Base-by-base conservation (phyloP, 2,797 vertebrate genomes). In the Coreius guichenoti region DNA sequence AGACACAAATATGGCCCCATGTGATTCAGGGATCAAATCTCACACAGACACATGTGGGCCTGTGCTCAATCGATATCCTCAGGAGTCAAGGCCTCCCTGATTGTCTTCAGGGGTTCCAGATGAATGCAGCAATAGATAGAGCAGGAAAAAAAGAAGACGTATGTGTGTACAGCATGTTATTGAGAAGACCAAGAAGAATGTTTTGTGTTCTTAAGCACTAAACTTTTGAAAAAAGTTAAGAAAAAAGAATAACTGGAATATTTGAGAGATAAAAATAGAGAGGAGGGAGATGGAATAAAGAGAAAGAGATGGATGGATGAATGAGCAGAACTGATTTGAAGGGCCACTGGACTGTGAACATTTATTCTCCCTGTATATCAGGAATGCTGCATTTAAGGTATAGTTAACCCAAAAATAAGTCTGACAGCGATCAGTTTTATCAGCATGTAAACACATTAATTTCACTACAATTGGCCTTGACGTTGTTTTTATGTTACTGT, bases 91-190 rank as follows among this genome's bases (percentile, higher is more conserved):
- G 82, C 76, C 45, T 83, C 26, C 69, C 67, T 80, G 86, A 83
- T 75, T 74, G 69, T 81, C 81, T 87, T 68, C 80, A 80, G 70
- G 74, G 31, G 36, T 80, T 80, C 12, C 43, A 21, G 39, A 70
- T 73, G 36, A 78, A 58, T 4, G 7, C 29, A 33, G 68, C 69
- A 26, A 56, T 36, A n/a, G 33, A 72, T 23, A 45, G 16, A 73
- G 19, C 29, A 65, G 39, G 17, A 33, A 12, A 73, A 43, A 82
- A 16, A 17, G 39, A 45, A 67, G 51, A 73, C 8, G 54, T 51
- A 9, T 4, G 67, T 75, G 19, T 70, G 45, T 47, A 33, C 49
- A 61, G 47, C 72, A 51, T 39, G 23, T 43, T 19, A 54, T 26
- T 65, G 36, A 45, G 33, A 67, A 16, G 29, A 49, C 61, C 43